Percentiles rank a stretch among this genome's conserved stretches.
Conservation (phyloP, 1,140 invertebrate genomes). For the Manduca sexta region DNA sequence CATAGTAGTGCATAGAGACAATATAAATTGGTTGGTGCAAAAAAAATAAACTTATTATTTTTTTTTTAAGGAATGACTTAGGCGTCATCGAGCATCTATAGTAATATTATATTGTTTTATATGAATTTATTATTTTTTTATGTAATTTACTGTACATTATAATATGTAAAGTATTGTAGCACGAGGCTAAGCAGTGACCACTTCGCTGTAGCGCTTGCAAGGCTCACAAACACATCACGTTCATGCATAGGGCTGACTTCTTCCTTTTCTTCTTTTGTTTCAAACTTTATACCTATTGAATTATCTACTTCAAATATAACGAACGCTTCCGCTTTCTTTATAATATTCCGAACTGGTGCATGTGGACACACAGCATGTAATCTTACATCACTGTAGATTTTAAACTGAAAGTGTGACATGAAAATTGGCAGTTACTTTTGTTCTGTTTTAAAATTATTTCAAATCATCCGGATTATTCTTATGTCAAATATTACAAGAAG, state of each 20-base stretch:
- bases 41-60: conserved; percentile 21
- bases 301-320: too few species aligned
- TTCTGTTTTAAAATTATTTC: too few species aligned
- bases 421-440: too few species aligned
- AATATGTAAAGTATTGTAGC: conserved; percentile 34
- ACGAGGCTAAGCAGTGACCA: conserved; percentile 25
- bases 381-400: too few species aligned
- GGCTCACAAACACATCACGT: conserved; percentile 15
- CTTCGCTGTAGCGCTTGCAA: conserved; percentile 27
- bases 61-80: conserved; percentile 58
- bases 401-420: too few species aligned
- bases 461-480: too few species aligned
- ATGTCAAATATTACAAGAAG: too few species aligned
- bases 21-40: conserved; percentile 8
- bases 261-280: background rate
- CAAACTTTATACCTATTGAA: too few species aligned
- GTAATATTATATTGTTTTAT: conserved; percentile 17
- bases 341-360: background rate
- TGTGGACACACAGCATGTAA: background rate
- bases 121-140: conserved; percentile 25
- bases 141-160: conserved; percentile 25
- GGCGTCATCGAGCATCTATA: conserved; percentile 49
- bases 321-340: background rate
- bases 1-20: conserved; percentile 18
- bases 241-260: background rate